Conservation (phyloP, 2,888 invertebrate species). For the Tipula lateralis region DNA sequence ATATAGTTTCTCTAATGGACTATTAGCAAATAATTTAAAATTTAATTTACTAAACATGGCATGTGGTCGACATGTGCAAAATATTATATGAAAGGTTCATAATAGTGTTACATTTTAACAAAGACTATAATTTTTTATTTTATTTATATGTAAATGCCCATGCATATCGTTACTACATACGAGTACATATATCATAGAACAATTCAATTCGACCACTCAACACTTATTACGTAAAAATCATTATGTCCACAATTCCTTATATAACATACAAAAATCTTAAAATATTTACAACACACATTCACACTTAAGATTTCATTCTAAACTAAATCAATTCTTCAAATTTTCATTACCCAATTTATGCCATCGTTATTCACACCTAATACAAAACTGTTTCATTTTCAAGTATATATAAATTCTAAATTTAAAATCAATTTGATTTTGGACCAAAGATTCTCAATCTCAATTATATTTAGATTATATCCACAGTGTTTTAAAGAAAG, state of each 20-base stretch:
- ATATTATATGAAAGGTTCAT: neutral
- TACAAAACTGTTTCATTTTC: neutral
- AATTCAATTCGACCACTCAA: neutral
- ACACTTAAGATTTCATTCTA: neutral
- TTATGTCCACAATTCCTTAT: neutral
- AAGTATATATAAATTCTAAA: neutral
- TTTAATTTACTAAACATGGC: neutral
- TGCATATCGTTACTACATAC: no score
- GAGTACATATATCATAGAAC: no score
- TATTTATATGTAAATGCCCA: no score
- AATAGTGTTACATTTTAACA: neutral
- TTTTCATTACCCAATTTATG: constrained; percentile 19
- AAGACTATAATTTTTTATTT: neutral
- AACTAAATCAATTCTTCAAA: neutral
- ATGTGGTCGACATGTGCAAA: neutral
- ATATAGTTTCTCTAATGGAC: no score
- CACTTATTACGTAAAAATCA: neutral
- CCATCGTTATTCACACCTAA: constrained; percentile 11
- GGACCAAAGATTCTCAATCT: neutral
- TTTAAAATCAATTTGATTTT: neutral
- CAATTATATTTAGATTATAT: neutral
- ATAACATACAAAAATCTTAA: neutral
- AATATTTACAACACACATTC: neutral
- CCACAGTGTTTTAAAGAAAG: neutral
- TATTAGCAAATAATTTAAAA: neutral